phyloP scores from a whole-genome alignment of 2,888 invertebrate genomes.

The Pyrgus malvae region DNA sequence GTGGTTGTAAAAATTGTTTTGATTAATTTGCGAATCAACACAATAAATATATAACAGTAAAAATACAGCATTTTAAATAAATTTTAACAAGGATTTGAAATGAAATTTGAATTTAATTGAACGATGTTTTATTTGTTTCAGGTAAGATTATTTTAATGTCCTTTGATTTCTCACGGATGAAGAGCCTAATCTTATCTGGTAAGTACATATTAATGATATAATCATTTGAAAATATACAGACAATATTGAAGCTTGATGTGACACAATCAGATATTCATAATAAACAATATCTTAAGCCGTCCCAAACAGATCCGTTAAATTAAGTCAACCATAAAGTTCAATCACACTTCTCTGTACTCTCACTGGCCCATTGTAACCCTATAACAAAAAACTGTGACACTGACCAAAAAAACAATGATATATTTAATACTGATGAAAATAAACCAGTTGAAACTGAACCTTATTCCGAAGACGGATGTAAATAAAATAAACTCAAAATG shows the following conservation, averaged over 20 bases:
- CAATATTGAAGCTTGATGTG: neutral
- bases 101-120: neutral
- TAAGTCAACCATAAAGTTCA: slow-evolving; percentile 65
- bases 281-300: slow-evolving; percentile 22
- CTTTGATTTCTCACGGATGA: neutral
- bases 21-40: too few relatives aligned
- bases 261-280: slow-evolving; percentile 21
- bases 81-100: too few relatives aligned
- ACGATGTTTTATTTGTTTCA: slow-evolving; percentile 25
- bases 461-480: slow-evolving; percentile 37
- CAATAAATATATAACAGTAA: too few relatives aligned
- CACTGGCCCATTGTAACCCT: slow-evolving; percentile 49
- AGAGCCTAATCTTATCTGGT: neutral
- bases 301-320: slow-evolving; percentile 41
- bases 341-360: slow-evolving; percentile 49
- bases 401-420: slow-evolving; percentile 42
- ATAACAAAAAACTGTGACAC: slow-evolving; percentile 53
- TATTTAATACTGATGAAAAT: slow-evolving; percentile 23
- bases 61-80: too few relatives aligned
- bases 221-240: too few relatives aligned
- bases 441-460: slow-evolving; percentile 34
- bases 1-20: too few relatives aligned
- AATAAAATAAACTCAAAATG: slow-evolving; percentile 2
- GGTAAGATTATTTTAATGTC: slow-evolving; percentile 29
- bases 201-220: slow-evolving; percentile 6